These are phyloP conservation scores for Meriones psammophilus DNA, from an alignment of 2,797 vertebrate species.

Conservation along the genomic window DNA sequence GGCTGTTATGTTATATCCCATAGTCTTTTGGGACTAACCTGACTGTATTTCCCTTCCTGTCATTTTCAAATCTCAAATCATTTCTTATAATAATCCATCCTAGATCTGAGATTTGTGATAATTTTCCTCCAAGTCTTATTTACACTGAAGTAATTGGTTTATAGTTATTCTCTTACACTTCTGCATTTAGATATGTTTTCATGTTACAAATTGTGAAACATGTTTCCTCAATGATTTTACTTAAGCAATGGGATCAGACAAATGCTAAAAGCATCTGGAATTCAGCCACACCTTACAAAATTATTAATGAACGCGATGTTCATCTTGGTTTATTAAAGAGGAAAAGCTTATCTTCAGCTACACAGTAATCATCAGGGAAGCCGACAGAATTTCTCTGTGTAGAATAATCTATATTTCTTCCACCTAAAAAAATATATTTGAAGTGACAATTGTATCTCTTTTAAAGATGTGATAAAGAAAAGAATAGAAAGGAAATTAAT, in stretches of 20 bases:
- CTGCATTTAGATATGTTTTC: slow-evolving; percentile 44
- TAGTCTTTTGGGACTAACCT: not conserved
- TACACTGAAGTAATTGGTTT: slow-evolving; percentile 49
- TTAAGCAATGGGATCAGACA: not conserved
- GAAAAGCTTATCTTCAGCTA: slow-evolving; percentile 63
- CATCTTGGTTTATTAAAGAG: slow-evolving; percentile 71
- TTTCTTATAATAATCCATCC: slow-evolving; percentile 11
- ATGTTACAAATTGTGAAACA: slow-evolving; percentile 24
- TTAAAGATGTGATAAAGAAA: slow-evolving; percentile 17
- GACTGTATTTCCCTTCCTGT: slow-evolving; percentile 6
- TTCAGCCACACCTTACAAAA: slow-evolving; percentile 65
- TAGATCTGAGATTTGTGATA: not conserved
- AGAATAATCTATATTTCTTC: slow-evolving; percentile 39
- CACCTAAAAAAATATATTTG: not conserved
- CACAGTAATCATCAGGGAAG: slow-evolving; percentile 41
- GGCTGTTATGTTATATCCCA: not conserved
- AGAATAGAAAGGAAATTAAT: not conserved
- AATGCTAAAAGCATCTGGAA: slow-evolving; percentile 60
- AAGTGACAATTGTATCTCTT: slow-evolving; percentile 39
- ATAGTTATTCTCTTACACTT: not conserved
- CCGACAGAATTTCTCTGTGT: not conserved
- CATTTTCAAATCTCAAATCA: slow-evolving; percentile 4
- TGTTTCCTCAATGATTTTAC: slow-evolving; percentile 63
- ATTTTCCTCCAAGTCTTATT: slow-evolving; percentile 3
- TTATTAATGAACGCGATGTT: slow-evolving; percentile 78